Base-by-base conservation (phyloP, 2,888 invertebrate species). In the Melangyna quadrimaculata region DNA sequence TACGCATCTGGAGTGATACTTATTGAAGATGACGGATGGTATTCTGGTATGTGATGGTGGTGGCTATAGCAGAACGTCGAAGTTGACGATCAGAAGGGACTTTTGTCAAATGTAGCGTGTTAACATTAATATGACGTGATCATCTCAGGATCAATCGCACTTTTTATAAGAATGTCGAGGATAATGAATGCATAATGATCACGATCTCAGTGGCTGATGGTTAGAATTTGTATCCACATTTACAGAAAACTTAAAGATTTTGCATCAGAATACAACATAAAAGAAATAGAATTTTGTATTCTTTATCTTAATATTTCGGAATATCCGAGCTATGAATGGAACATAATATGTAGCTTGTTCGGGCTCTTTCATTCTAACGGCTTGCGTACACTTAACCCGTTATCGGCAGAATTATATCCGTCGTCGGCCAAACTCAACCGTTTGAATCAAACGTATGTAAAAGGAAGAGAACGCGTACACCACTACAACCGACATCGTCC, bases 11-110 rank as follows among this genome's bases (percentile, higher is more conserved):
- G 40, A 77, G 80, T 86, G 84, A 80, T 77, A 81, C 55, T 69
- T 77, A 86, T 81, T 86, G 84, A 69, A 70, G 61, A 86, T 86
- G 80, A 86, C 69, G 80, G 80, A 79, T 84, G 83, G 71, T 65
- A 74, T 74, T 65, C 65, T 61, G 43, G 32, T 10, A 3, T n/a
- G 2, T 53, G 51, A n/a, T n/a, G 53, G 29, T 19, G 9, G 24
- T 1, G 24, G 2, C 9, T 2, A 4, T 7, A 14, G 59, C 73
- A 17, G 17, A 6, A 45, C 29, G 59, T 40, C 48, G 65, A 48
- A 29, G 51, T 40, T n/a, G 37, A 22, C 37, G 4, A 12, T n/a
- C 27, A 24, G n/a, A 61, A 70, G 78, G 83, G 48, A 45, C 43
- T 53, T 67, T 37, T 77, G 80, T 84, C 75, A 84, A 80, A 84